Conservation (phyloP, 2,888 invertebrate genomes). For the Cephus nigrinus region DNA sequence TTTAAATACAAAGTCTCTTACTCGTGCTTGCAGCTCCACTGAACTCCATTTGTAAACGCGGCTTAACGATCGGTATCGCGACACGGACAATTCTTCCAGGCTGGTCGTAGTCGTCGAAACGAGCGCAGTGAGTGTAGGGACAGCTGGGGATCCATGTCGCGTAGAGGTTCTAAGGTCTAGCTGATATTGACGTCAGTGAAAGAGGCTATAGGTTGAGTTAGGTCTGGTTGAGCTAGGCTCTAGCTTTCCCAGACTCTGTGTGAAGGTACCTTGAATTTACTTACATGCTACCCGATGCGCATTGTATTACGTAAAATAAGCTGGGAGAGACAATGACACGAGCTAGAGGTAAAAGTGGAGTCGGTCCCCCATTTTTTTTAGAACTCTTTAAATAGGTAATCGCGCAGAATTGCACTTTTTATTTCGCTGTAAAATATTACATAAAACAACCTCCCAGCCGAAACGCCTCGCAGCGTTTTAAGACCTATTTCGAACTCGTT, state of each 20-base stretch:
- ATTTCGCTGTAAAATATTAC: conserved; percentile 15
- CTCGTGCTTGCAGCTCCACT: neutral
- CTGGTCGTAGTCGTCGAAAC: neutral
- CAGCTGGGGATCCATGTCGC: neutral
- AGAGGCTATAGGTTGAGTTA: neutral
- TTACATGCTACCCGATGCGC: neutral
- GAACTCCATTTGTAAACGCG: neutral
- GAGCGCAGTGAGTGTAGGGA: neutral
- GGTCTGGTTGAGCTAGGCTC: neutral
- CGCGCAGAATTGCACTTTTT: conserved; percentile 13
- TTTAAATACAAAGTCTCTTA: neutral
- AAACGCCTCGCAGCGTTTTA: neutral
- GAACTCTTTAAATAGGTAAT: conserved; percentile 14
- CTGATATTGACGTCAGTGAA: neutral
- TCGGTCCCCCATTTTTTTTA: neutral
- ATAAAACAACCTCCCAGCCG: conserved; percentile 5
- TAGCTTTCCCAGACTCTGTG: neutral
- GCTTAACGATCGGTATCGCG: neutral
- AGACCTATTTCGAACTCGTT: neutral
- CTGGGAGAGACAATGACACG: neutral
- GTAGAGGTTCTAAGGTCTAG: neutral
- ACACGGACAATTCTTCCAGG: neutral
- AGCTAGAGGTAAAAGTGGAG: neutral
- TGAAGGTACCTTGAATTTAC: neutral
- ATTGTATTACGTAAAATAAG: neutral